These are phyloP conservation scores for Arctocebus calabarensis DNA, from an alignment of 2,797 vertebrate genomes.

Conservation along the genomic window DNA sequence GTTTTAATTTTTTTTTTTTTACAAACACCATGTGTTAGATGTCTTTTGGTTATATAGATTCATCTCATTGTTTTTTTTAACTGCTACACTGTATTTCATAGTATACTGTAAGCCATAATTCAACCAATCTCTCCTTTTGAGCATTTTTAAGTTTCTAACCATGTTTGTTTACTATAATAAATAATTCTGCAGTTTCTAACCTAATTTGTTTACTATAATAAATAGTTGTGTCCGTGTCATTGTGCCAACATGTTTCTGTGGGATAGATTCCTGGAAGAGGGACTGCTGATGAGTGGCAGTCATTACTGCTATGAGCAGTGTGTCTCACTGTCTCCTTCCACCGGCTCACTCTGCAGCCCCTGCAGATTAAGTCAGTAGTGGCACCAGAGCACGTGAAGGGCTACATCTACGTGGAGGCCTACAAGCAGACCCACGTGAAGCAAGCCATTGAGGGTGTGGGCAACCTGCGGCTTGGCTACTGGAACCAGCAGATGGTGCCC, in stretches of 20 bases:
- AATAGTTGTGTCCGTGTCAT: neutral
- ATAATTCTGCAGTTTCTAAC: neutral
- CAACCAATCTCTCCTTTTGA: neutral
- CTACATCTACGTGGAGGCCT: slow-evolving; percentile 97
- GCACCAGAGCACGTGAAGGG: slow-evolving; percentile 97
- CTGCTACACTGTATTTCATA: neutral
- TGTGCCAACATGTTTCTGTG: neutral
- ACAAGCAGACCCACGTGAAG: slow-evolving; percentile 98
- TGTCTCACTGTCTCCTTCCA: neutral
- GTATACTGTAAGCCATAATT: neutral
- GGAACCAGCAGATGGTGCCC: slow-evolving; percentile 99
- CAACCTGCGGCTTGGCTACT: slow-evolving; percentile 97
- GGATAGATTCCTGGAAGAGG: neutral
- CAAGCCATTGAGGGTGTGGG: slow-evolving; percentile 97
- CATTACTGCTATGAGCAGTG: rapidly evolving
- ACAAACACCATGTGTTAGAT: neutral
- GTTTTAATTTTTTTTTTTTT: neutral
- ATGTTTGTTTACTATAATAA: neutral
- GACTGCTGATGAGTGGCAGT: rapidly evolving
- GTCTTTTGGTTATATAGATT: neutral
- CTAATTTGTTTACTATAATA: too few species aligned
- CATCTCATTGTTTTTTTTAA: neutral
- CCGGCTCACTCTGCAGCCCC: slow-evolving; percentile 87
- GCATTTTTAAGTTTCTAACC: neutral
- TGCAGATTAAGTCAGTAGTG: slow-evolving; percentile 98